Conservation (phyloP, 2,888 invertebrate species). For the Branchellion lobata region DNA sequence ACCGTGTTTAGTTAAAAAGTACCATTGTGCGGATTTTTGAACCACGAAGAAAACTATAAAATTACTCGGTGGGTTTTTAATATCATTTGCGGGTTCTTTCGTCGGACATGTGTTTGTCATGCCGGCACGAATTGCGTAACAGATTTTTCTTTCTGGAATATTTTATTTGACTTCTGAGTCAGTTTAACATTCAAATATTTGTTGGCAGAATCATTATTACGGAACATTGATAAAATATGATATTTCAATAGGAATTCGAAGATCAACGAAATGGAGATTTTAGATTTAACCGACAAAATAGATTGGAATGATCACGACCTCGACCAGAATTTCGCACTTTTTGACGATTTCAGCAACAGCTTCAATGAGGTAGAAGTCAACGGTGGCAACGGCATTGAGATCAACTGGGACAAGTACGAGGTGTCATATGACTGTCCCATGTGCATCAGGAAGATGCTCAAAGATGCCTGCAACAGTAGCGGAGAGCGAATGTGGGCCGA, state of each 20-base stretch:
- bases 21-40: background rate
- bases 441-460: background rate
- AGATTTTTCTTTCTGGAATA: background rate
- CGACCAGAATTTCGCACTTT: background rate
- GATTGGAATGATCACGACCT: background rate
- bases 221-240: too few relatives aligned
- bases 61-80: background rate
- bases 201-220: too few relatives aligned
- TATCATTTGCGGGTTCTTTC: background rate
- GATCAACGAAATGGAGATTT: conserved; percentile 7
- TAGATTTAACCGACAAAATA: background rate
- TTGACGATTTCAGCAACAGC: background rate
- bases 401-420: conserved; percentile 2
- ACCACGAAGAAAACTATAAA: background rate
- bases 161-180: too few relatives aligned
- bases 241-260: too few relatives aligned
- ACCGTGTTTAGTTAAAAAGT: background rate
- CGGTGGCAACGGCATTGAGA: background rate
- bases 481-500: conserved; percentile 9
- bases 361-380: conserved; percentile 6
- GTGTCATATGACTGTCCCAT: conserved; percentile 2
- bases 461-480: background rate
- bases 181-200: too few relatives aligned
- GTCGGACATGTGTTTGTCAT: background rate
- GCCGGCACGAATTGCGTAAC: background rate